Evolutionary conservation across 2,888 invertebrate genomes (phyloP), one percentile per base, ranked within the genome.

Genomic region (Pollenia griseotomentosa): DNA sequence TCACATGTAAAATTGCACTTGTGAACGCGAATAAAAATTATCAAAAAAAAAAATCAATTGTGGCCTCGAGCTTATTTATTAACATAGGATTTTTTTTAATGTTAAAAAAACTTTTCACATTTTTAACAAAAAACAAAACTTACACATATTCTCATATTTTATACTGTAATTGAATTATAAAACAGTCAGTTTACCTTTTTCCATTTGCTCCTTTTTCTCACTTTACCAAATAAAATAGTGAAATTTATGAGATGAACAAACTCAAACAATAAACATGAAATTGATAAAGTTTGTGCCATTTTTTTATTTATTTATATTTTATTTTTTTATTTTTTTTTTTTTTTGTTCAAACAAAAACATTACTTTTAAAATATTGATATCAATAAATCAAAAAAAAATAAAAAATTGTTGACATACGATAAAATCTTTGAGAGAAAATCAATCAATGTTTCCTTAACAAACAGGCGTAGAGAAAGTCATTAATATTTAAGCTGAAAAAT

Each of bases 311-410:
- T 23, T 23, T 23, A 16, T 59, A 5, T 33, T 16, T 68, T 33
- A 33, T 33, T 0, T 33, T 33, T 33, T 4, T 16, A 11, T 33
- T 23, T 16, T 53, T 10, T 55, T 48, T 11, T 73, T 46, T n/a
- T 23, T 65, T 44, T 33, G 16, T 51, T 63, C 68, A 53, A 63
- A 33, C 53, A 65, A 57, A 81, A 66, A 59, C 57, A 59, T 68
- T 74, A 8, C 66, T 66, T 12, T 59, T 16, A 71, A 70, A 53
- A 61, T 44, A 70, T 70, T 70, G 51, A 8, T 46, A 33, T 16
- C 68, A 75, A 75, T 82, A 82, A 75, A 75, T 82, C 74, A 66
- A 59, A 82, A 82, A 59, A 2, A 23, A 23, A 23, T 23, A 23
- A 23, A 23, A 23, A 23, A 23, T 23, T 82, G 74, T 82, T 75